phyloP scores from a whole-genome alignment of 2,797 vertebrate genomes.

The Eulemur albifrons region DNA sequence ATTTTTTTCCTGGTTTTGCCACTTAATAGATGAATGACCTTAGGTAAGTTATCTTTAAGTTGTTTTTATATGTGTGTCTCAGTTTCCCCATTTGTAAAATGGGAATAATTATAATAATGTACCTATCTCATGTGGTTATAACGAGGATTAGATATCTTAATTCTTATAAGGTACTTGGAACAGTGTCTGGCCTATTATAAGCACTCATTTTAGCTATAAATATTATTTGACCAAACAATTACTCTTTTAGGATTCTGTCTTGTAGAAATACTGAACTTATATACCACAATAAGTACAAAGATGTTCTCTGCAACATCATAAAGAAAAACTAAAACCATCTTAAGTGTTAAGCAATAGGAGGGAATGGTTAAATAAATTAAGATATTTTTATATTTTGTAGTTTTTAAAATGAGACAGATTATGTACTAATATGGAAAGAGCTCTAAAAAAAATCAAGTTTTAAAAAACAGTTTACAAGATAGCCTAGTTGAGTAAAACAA shows the following conservation, averaged over 20 bases:
- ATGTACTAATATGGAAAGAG: not conserved
- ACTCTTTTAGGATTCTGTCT: not conserved
- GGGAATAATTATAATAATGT: not conserved
- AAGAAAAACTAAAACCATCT: not conserved
- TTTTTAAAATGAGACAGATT: not conserved
- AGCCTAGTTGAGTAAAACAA: not conserved
- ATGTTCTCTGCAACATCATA: not conserved
- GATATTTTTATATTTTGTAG: not conserved
- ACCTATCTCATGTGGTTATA: not conserved
- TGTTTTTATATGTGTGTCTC: not conserved
- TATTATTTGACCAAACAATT: not conserved
- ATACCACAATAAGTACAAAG: not conserved
- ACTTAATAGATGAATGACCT: not conserved
- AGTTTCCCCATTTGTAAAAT: conserved; percentile 2
- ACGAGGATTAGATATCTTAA: not conserved
- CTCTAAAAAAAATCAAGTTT: not conserved
- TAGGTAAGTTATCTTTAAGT: not conserved
- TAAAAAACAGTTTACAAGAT: not conserved
- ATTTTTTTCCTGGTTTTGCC: not conserved
- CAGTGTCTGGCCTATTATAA: conserved; percentile 9
- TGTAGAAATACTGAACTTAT: not conserved
- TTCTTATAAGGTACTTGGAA: conserved; percentile 13
- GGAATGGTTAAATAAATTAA: not conserved
- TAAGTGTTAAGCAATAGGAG: not conserved
- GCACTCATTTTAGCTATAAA: not conserved